phyloP scores from a whole-genome alignment of 2,888 invertebrate species.

The Phanerotoma sp. region DNA sequence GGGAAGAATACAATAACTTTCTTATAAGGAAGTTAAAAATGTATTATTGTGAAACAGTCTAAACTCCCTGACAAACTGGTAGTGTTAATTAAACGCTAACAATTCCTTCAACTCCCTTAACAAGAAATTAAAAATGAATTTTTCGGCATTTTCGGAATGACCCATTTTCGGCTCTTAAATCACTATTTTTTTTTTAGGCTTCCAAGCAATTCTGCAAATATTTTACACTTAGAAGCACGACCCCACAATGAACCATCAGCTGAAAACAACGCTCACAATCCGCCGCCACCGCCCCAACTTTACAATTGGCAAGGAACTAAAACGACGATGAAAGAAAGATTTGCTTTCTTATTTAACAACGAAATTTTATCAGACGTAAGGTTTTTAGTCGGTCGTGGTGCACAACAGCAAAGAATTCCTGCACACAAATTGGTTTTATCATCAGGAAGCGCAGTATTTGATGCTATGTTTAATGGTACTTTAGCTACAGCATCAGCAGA shows the following conservation, averaged over 20 bases:
- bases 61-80: no score
- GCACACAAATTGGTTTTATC: constrained; percentile 80
- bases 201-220: constrained; percentile 32
- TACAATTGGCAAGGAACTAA: constrained; percentile 77
- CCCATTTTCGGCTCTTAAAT: no score
- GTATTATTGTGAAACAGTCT: no score
- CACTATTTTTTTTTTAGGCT: constrained; percentile 37
- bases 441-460: constrained; percentile 82
- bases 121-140: no score
- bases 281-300: constrained; percentile 29
- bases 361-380: constrained; percentile 72
- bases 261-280: constrained; percentile 39
- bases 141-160: no score
- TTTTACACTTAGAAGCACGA: constrained; percentile 36
- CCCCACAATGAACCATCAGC: constrained; percentile 37
- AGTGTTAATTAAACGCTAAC: no score
- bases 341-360: constrained; percentile 70
- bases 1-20: no score
- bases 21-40: no score
- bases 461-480: constrained; percentile 83
- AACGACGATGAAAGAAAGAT: constrained; percentile 72
- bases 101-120: no score
- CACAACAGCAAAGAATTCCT: constrained; percentile 69
- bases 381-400: constrained; percentile 75
- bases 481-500: constrained; percentile 69